These are phyloP conservation scores for Acropternis orthonyx DNA, from an alignment of 2,797 vertebrate genomes.

Conservation along the genomic window DNA sequence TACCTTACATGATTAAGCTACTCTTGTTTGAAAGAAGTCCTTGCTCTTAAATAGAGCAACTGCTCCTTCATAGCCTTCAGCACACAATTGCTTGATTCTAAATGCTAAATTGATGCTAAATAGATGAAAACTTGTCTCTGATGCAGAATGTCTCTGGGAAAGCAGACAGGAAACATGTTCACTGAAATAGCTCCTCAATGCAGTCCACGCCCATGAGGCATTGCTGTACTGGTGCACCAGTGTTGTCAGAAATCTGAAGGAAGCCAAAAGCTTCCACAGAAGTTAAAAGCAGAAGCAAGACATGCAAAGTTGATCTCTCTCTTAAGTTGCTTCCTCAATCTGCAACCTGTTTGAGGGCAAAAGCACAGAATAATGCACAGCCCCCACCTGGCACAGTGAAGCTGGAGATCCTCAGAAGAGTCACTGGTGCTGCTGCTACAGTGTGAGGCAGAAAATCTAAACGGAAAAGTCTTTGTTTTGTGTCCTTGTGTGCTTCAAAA, in stretches of 20 bases:
- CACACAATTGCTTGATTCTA: constrained; percentile 30
- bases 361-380: fast-evolving
- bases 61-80: constrained; percentile 10
- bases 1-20: constrained; percentile 33
- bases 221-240: neutral
- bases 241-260: neutral
- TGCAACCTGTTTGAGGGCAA: neutral
- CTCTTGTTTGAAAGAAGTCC: constrained; percentile 36
- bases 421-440: neutral
- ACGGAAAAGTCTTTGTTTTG: neutral
- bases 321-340: neutral
- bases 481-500: neutral
- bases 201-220: neutral
- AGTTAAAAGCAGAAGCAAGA: neutral
- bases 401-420: neutral
- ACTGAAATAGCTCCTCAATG: neutral
- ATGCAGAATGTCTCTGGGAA: constrained; percentile 9
- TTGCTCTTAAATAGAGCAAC: constrained; percentile 7
- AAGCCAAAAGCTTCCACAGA: neutral
- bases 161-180: constrained; percentile 37
- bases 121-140: constrained; percentile 20
- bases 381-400: neutral
- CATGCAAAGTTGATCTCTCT: neutral
- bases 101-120: constrained; percentile 31
- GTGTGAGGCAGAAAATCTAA: neutral